Percentiles rank a stretch among this genome's conserved stretches.
Conservation (phyloP, 2,888 invertebrate genomes). For the Tromatobia lineatoria region DNA sequence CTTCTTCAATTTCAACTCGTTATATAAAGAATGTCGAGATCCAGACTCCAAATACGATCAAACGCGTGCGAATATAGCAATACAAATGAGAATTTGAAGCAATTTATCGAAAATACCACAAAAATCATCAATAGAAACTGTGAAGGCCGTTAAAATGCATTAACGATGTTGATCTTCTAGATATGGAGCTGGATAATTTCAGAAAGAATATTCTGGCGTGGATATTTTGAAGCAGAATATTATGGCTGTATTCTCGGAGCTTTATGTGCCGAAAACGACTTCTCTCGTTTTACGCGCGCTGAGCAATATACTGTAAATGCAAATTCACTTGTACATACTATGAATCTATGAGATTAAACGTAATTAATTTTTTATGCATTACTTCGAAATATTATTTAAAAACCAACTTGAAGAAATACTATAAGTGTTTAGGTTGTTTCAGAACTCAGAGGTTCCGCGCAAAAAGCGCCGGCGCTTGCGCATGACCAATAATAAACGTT, state of each 20-base stretch:
- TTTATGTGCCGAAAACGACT: not conserved
- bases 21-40: too few relatives aligned
- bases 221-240: too few relatives aligned
- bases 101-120: too few relatives aligned
- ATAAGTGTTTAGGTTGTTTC: not conserved
- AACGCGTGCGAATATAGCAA: too few relatives aligned
- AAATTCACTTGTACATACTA: constrained; percentile 20
- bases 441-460: not conserved
- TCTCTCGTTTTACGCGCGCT: not conserved
- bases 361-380: not conserved
- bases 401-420: not conserved
- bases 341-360: not conserved
- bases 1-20: too few relatives aligned
- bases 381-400: not conserved
- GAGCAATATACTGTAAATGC: constrained; percentile 16
- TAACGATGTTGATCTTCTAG: too few relatives aligned
- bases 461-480: not conserved
- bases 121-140: too few relatives aligned
- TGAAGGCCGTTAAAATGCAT: too few relatives aligned
- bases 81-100: too few relatives aligned
- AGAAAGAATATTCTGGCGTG: too few relatives aligned
- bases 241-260: constrained; percentile 82
- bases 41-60: too few relatives aligned
- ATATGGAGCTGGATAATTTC: too few relatives aligned
- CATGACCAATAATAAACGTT: constrained; percentile 1